A percentile compares a stretch with the other conserved stretches of the same genome.
phyloP scores from a whole-genome alignment of 2,113 vertebrate species.

The Machaerirhynchus nigripectus region DNA sequence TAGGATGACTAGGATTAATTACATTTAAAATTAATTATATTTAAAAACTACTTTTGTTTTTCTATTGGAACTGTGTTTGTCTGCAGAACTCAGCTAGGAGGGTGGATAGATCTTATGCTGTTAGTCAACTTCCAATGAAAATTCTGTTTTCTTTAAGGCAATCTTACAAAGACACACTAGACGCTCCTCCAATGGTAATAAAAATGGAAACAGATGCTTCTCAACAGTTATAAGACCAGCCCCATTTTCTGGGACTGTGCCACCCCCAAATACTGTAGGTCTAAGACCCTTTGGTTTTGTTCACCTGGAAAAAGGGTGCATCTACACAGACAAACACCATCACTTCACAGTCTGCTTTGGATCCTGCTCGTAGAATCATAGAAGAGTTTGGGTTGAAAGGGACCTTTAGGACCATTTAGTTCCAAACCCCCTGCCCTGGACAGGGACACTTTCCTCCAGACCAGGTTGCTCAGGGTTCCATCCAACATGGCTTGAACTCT shows the following conservation, averaged over 20 bases:
- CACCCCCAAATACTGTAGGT: neutral
- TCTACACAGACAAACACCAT: neutral
- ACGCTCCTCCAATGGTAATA: neutral
- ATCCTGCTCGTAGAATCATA: neutral
- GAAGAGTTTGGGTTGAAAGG: neutral
- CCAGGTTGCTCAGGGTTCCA: neutral
- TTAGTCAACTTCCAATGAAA: neutral
- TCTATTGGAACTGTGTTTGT: neutral
- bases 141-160: neutral
- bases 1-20: neutral
- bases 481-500: neutral
- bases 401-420: neutral
- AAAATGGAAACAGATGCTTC: neutral
- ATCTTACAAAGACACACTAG: neutral
- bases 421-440: rapidly evolving
- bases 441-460: neutral
- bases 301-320: neutral
- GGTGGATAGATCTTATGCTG: neutral
- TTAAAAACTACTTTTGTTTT: neutral
- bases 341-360: neutral
- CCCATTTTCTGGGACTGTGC: neutral
- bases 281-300: neutral
- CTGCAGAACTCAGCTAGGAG: neutral
- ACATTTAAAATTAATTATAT: neutral
- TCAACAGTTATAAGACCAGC: neutral